Evolutionary conservation across 2,113 vertebrate genomes (phyloP).

Genomic region (Petrocephalus microphthalmus): DNA sequence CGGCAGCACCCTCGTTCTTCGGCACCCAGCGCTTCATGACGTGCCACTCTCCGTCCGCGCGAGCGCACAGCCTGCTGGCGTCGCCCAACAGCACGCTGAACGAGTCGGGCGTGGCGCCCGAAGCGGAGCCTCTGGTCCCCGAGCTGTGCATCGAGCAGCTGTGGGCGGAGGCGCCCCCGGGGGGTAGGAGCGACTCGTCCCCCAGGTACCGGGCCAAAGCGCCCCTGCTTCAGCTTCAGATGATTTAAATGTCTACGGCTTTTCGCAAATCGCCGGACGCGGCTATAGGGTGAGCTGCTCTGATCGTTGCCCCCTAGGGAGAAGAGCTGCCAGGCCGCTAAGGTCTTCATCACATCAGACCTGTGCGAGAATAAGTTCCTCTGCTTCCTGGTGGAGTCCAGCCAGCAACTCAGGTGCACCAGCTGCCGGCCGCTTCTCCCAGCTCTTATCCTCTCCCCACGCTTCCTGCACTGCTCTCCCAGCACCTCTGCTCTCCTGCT

Average conservation of each 20-base stretch:
- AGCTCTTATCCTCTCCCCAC: neutral
- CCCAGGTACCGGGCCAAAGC: neutral
- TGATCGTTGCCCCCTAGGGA: constrained; percentile 59
- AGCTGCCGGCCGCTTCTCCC: neutral
- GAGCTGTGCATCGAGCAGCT: constrained; percentile 93
- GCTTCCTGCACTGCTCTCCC: neutral
- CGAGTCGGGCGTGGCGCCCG: constrained; percentile 67
- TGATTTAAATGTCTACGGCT: neutral
- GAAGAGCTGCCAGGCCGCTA: constrained; percentile 87
- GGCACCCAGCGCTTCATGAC: constrained; percentile 81
- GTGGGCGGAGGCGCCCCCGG: constrained; percentile 75
- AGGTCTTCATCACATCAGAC: constrained; percentile 89
- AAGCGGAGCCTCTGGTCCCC: constrained; percentile 84
- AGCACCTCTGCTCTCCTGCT: neutral
- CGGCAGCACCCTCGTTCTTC: constrained; percentile 83
- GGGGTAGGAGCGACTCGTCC: constrained; percentile 58
- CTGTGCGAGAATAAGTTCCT: constrained; percentile 87
- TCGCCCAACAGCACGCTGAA: constrained; percentile 74
- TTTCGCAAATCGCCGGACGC: neutral
- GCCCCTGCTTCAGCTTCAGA: neutral
- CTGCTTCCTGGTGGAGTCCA: constrained; percentile 89
- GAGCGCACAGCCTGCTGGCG: constrained; percentile 62
- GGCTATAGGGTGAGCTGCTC: neutral
- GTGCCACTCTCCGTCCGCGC: constrained; percentile 66
- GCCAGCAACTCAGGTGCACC: constrained; percentile 78